Evolutionary conservation across 1,140 invertebrate genomes (phyloP), one percentile per base, ranked within the genome.

Genomic region (Achroia grisella): DNA sequence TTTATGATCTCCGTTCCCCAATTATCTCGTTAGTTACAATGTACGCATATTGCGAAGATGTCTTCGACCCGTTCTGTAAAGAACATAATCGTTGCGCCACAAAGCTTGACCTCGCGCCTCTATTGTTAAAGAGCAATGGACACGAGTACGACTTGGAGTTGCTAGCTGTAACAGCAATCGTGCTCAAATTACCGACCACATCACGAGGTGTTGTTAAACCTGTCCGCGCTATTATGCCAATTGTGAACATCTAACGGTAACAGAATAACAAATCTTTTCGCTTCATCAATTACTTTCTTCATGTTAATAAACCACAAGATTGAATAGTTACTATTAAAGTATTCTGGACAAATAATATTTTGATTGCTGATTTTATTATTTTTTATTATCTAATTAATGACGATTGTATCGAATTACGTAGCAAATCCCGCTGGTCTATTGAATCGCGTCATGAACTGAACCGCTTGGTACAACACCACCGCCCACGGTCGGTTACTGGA

Each of bases 71-170:
- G 55, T 66, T 68, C 43, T 62, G 42, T 64, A 58, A 69, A 54
- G 58, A 73, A 56, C 55, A 79, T 67, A 76, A 76, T 73, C 56
- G 56, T 58, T 59, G 52, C 43, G 35, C 32, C 39, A 55, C 56
- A 62, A 54, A 50, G 56, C 40, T 8, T 67, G 71, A 73, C 70
- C 74, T 78, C 67, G 47, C 40, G 15, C 46, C 47, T 62, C 49
- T 52, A 76, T 73, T 71, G 59, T 62, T 40, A 50, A 35, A 44
- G 48, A 61, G 51, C 47, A 54, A 55, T 57, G 57, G 54, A 56
- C 44, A 48, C 47, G 39, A 46, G 41, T 55, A 17, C 48, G 32
- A 56, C 23, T 52, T 15, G n/a, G 35, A 37, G 14, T 17, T 34
- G n/a, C 35, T 2, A 37, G 15, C 33, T 36, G 12, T 17, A n/a